These are phyloP conservation scores for Anomalospiza imberbis DNA, from an alignment of 2,797 vertebrate species.

Conservation along the genomic window DNA sequence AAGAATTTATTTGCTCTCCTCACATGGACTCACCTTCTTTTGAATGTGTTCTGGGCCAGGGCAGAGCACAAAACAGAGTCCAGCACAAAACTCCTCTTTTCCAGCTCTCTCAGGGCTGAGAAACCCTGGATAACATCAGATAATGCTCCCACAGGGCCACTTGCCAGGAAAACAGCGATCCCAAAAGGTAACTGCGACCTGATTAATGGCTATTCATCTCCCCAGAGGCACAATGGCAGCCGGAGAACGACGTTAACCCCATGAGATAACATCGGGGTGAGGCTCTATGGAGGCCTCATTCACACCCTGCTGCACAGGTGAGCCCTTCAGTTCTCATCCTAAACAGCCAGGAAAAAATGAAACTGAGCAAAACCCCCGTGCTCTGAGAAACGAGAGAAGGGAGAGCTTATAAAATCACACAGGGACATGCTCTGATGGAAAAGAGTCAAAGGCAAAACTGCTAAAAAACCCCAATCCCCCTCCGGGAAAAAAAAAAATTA, in stretches of 20 bases:
- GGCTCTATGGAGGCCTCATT: not conserved
- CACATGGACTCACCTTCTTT: not conserved
- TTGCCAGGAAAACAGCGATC: not conserved
- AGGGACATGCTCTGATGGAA: not conserved
- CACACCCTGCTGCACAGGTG: not conserved
- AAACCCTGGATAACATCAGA: not conserved
- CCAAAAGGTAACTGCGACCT: not conserved
- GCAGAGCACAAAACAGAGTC: not conserved
- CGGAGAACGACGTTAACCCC: not conserved
- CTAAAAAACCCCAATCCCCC: too few species aligned
- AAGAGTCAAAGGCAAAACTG: not conserved
- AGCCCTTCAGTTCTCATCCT: not conserved
- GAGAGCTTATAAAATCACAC: not conserved
- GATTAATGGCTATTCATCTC: not conserved
- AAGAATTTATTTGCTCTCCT: not conserved
- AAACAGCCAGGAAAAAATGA: not conserved
- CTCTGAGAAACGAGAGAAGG: not conserved
- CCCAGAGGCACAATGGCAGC: not conserved
- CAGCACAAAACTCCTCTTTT: not conserved
- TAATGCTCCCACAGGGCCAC: not conserved
- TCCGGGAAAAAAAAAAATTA: too few species aligned
- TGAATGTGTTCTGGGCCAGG: not conserved
- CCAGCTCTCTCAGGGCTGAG: not conserved
- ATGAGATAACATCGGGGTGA: not conserved
- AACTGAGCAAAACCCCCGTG: not conserved